A percentile compares a stretch with the other conserved stretches of the same genome.
Conservation (phyloP, 2,888 invertebrate genomes). For the Timandra comae region DNA sequence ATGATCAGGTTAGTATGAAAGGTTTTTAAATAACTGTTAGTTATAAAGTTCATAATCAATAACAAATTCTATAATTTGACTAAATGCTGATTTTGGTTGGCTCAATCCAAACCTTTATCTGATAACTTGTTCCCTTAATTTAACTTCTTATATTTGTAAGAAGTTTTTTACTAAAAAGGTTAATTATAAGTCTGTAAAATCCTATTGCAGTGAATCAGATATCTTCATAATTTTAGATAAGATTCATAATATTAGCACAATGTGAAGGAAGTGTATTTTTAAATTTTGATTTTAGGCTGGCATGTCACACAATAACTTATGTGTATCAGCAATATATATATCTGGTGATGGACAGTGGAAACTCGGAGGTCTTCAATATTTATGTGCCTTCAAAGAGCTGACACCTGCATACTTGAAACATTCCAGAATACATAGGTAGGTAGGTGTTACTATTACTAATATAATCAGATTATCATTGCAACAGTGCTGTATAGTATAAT, state of each 20-base stretch:
- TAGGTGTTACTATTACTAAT: too few relatives aligned
- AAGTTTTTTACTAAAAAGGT: too few relatives aligned
- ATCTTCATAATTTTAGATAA: background rate
- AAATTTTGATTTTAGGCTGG: conserved; percentile 75
- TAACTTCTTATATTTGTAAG: too few relatives aligned
- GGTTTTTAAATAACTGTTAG: too few relatives aligned
- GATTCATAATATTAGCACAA: conserved; percentile 1
- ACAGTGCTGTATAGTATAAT: too few relatives aligned
- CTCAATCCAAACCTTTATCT: too few relatives aligned
- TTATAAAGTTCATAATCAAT: too few relatives aligned
- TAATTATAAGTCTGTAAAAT: too few relatives aligned
- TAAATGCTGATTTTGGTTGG: too few relatives aligned
- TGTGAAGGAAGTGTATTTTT: conserved; percentile 1
- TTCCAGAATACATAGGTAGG: conserved; percentile 78
- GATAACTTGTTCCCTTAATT: too few relatives aligned
- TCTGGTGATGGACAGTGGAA: conserved; percentile 92
- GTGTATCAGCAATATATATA: conserved; percentile 87
- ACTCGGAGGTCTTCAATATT: conserved; percentile 89
- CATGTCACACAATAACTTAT: conserved; percentile 90
- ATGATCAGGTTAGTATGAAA: conserved; percentile 80
- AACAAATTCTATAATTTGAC: too few relatives aligned
- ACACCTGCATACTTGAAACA: conserved; percentile 80
- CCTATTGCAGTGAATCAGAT: background rate
- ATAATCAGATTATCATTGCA: too few relatives aligned
- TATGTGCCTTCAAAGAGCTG: conserved; percentile 82